phyloP scores from a whole-genome alignment of 2,113 vertebrate species.

The Trinectes maculatus region DNA sequence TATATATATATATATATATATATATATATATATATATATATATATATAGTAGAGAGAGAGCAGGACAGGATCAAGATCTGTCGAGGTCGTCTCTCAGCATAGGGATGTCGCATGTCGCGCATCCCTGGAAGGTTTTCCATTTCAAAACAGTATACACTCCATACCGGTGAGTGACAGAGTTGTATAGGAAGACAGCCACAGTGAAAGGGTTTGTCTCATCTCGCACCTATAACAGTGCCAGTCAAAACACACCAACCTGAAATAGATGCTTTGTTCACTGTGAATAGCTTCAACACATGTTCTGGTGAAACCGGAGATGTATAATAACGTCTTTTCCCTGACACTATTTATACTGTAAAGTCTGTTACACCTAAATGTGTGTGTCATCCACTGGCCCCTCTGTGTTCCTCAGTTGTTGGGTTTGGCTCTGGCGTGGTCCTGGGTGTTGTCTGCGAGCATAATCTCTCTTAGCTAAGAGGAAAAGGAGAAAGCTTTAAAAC shows the following conservation, averaged over 20 bases:
- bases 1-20: background rate
- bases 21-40: background rate
- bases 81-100: constrained; percentile 28
- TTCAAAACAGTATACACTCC: constrained; percentile 42
- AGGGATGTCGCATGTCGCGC: constrained; percentile 3
- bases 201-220: constrained; percentile 35
- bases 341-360: constrained; percentile 57
- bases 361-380: constrained; percentile 62
- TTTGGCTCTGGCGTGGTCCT: constrained; percentile 34
- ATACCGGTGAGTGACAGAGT: background rate
- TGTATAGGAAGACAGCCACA: constrained; percentile 10
- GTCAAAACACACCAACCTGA: constrained; percentile 53
- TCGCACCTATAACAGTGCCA: constrained; percentile 12
- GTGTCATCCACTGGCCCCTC: constrained; percentile 29
- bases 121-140: constrained; percentile 38
- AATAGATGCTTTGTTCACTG: constrained; percentile 48
- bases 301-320: constrained; percentile 41
- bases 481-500: constrained; percentile 73
- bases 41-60: background rate
- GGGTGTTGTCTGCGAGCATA: constrained; percentile 62
- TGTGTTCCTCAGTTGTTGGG: constrained; percentile 33
- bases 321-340: constrained; percentile 63
- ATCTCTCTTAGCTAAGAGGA: constrained; percentile 57
- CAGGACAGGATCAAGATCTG: background rate
- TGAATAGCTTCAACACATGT: constrained; percentile 58